Base-by-base conservation (phyloP, 2,113 vertebrate genomes). In the Donacobius atricapilla region DNA sequence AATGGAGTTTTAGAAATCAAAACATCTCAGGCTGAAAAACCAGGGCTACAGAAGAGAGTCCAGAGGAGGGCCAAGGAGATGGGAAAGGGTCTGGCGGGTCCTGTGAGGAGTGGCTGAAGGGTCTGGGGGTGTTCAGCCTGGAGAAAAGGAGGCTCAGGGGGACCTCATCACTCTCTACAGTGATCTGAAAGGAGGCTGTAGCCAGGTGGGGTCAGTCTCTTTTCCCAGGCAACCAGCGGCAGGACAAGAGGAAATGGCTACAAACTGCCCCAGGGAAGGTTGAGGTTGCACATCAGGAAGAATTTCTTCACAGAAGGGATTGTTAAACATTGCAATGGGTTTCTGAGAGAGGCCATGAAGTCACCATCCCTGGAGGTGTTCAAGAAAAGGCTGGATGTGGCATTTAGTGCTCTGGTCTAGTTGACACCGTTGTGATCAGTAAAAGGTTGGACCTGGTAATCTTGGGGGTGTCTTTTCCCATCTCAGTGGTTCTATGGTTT, bases 161-260 rank as follows among this genome's bases (percentile, higher is more conserved):
- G 37, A 81, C 1, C 10, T 57, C 15, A 11, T 9, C 12, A 3
- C 25, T 35, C 56, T 31, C 18, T 57, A 27, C 25, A 57, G 24
- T 15, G 39, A 27, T n/a, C 5, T 13, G 31, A 50, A 57, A 24
- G 18, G 25, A 57, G 57, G 13, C 5, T 40, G 20, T 25, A 35
- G 22, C 23, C 33, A 33, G 10, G 10, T 42, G 22, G 15, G 6
- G 8, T 72, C 18, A 5, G 10, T 22, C 35, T 37, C 11, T 56
- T 65, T 42, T 50, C 31, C 17, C 27, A 28, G 15, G 15, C 7
- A 37, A 1, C 17, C 15, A 50, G 50, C 1, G 0, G 23, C 6
- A 44, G 66, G 25, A 64, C 13, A 48, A 72, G 37, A 33, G 18
- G 15, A 80, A 33, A 64, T 13, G 14, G 21, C 13, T 66, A 72